These are phyloP conservation scores for Cerastis rubricosa DNA, from an alignment of 2,888 invertebrate species.

Conservation along the genomic window DNA sequence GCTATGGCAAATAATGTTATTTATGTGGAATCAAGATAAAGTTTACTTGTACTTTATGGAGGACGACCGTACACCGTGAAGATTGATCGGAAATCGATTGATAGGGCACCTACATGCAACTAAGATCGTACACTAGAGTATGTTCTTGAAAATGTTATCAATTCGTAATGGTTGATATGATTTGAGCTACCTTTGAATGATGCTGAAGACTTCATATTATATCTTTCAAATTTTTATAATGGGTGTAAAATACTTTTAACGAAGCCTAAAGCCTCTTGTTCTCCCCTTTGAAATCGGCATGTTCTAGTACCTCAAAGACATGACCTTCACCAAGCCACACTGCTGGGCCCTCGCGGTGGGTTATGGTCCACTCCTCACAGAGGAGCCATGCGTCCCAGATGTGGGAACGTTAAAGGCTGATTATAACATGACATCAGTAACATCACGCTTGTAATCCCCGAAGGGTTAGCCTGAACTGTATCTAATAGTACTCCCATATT, in stretches of 20 bases:
- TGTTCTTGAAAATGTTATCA: not conserved
- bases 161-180: no score
- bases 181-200: not conserved
- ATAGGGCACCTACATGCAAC: not conserved
- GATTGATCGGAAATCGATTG: constrained; percentile 39
- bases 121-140: not conserved
- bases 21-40: not conserved
- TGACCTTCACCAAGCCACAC: no score
- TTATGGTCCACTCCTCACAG: not conserved
- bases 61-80: constrained; percentile 12
- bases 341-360: not conserved
- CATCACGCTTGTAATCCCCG: not conserved
- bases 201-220: no score
- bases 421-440: no score
- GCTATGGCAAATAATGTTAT: not conserved
- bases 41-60: not conserved
- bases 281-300: no score
- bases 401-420: no score
- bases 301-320: no score
- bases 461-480: not conserved
- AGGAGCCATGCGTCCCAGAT: not conserved
- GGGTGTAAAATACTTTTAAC: no score
- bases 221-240: no score
- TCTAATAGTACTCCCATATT: no score
- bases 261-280: no score